These are phyloP conservation scores for Trachelus iudaicus DNA, from an alignment of 2,888 invertebrate genomes.

Conservation along the genomic window DNA sequence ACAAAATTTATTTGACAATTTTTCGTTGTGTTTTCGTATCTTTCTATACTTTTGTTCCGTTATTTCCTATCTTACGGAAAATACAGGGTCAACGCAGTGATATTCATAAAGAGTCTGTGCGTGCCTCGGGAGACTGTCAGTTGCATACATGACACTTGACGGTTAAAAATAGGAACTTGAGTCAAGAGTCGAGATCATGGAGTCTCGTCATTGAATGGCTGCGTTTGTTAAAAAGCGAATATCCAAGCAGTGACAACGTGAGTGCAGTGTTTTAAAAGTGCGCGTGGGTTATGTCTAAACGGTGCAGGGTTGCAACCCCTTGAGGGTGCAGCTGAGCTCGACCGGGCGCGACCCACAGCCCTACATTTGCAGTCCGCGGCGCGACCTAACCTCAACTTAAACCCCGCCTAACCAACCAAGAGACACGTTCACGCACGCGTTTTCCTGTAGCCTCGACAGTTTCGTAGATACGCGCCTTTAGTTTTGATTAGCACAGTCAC, in stretches of 20 bases:
- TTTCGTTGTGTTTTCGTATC: not conserved
- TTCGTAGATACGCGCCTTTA: not conserved
- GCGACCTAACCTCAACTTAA: conserved; percentile 59
- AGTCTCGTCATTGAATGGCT: not conserved
- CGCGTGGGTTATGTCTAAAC: conserved; percentile 6
- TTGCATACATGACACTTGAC: not conserved
- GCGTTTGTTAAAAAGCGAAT: not conserved
- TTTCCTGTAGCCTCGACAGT: conserved; percentile 1
- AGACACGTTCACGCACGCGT: conserved; percentile 29
- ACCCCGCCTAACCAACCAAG: conserved; percentile 35
- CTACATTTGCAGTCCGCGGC: conserved; percentile 62
- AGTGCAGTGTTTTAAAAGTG: not conserved
- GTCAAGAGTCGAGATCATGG: not conserved
- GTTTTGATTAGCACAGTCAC: not conserved
- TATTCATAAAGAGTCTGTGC: not conserved
- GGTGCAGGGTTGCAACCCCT: conserved; percentile 22
- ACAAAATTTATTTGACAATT: not conserved
- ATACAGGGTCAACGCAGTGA: not conserved
- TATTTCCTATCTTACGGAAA: not conserved
- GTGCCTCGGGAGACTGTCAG: not conserved
- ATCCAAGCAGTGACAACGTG: not conserved
- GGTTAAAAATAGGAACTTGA: not conserved
- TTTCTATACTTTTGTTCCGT: not conserved
- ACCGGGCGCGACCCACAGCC: conserved; percentile 65
- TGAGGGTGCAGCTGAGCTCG: conserved; percentile 53